Base-by-base conservation (phyloP, 1,140 invertebrate genomes). In the Sarcophaga bullata region DNA sequence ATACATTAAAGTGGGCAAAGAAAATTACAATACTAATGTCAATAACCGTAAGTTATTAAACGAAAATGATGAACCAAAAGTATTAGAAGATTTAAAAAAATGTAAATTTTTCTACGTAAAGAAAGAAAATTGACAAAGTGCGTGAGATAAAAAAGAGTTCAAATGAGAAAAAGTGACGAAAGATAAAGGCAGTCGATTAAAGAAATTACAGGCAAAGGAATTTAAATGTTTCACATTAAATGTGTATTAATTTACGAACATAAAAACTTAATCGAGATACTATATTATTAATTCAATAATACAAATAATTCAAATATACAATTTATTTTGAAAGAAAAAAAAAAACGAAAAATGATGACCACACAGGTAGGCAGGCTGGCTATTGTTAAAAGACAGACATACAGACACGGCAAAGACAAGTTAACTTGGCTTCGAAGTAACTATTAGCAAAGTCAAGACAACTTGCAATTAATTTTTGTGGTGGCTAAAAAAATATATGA, bases 21-120 rank as follows among this genome's bases (percentile, higher is more conserved):
- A 62, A 81, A 81, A 72, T 72, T 72, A 72, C 58, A 52, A 73
- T 84, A 86, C 87, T 88, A 86, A 88, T 88, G 87, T 88, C 87
- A 86, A 88, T 88, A 86, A 88, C 87, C 87, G 87, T 88, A 88
- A 88, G 87, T 88, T 50, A 3, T 50, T 10, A 78, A 19, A 19
- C 17, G 37, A 78, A 52, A 50, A 78, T 9, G 15, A 78, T 17
- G 8, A 50, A 1, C 48, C 48, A 3, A 50, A 25, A 76, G 15
- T 46, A 73, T 9, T 2, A 11, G 46, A 46, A 46, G 7, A 25
- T 6, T 25, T 48, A 78, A 50, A 50, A 50, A 17, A 76, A 76
- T 50, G 48, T 50, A 78, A 75, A 75, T 68, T 68, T 37, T 68
- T 68, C 10, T 46, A 75, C 11, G 46, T 7, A 9, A 78, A 78